Conservation (phyloP, 2,888 invertebrate species). For the Orthosia incerta region DNA sequence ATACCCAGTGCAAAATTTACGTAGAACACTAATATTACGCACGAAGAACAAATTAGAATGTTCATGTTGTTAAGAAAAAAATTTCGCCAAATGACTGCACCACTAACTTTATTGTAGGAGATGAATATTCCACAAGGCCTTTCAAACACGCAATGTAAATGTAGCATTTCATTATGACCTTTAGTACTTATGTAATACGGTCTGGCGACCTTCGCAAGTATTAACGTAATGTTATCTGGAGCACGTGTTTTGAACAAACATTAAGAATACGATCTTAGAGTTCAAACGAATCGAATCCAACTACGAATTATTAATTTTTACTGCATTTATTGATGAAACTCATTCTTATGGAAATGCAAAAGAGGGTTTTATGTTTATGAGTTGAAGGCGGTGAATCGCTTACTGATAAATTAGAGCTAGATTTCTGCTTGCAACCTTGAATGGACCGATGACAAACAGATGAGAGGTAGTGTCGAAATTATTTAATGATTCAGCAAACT, state of each 20-base stretch:
- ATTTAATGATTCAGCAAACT: conserved; percentile 11
- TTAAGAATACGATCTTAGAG: conserved; percentile 38
- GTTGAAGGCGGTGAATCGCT: conserved; percentile 27
- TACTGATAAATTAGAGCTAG: conserved; percentile 27
- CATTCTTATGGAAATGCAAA: conserved; percentile 5
- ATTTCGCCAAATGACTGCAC: conserved; percentile 44
- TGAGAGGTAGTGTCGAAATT: conserved; percentile 28
- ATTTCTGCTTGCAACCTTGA: conserved; percentile 36
- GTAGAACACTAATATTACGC: conserved; percentile 21
- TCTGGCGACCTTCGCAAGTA: conserved; percentile 44
- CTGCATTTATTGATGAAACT: conserved; percentile 53
- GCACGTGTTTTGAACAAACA: conserved; percentile 42
- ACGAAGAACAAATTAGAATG: conserved; percentile 45
- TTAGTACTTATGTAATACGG: conserved; percentile 30
- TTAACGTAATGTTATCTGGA: conserved; percentile 40
- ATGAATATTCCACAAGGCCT: conserved; percentile 43
- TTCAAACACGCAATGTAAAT: conserved; percentile 46
- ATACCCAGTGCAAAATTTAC: conserved; percentile 54
- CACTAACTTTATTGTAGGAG: conserved; percentile 39
- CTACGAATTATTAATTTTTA: conserved; percentile 18
- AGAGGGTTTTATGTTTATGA: conserved; percentile 15
- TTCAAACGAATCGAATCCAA: conserved; percentile 36
- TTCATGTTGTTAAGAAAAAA: conserved; percentile 25
- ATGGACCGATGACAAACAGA: conserved; percentile 8
- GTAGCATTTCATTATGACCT: conserved; percentile 30